Percentiles rank a stretch among this genome's conserved stretches.
These are phyloP conservation scores for Hyperoplus immaculatus DNA, from an alignment of 2,797 vertebrate genomes.

Conservation along the genomic window DNA sequence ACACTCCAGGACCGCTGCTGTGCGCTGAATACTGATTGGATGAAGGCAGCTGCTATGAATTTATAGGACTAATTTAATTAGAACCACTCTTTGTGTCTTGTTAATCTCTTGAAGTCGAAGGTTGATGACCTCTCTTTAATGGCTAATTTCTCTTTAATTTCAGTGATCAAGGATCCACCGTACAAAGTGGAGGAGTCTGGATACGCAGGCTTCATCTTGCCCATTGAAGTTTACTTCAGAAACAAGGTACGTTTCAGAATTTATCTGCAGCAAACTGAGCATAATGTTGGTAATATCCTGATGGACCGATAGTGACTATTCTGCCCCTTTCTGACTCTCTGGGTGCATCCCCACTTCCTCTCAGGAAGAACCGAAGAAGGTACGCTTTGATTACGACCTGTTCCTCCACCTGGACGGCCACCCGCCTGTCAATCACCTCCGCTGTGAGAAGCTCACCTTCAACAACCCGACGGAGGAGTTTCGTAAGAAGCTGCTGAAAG, in stretches of 20 bases:
- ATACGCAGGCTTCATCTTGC: constrained; percentile 98
- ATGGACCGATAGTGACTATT: constrained; percentile 5
- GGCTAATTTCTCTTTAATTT: constrained; percentile 61
- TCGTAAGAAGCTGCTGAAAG: constrained; percentile 95
- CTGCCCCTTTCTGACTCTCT: constrained; percentile 9
- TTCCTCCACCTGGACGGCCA: constrained; percentile 99
- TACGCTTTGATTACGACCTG: constrained; percentile 99
- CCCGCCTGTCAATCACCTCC: constrained; percentile 98
- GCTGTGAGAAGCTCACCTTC: constrained; percentile 99
- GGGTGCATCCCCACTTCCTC: constrained; percentile 18
- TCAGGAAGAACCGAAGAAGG: constrained; percentile 99
- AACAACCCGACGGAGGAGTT: constrained; percentile 99
- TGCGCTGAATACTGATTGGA: background rate
- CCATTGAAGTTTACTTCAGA: constrained; percentile 99
- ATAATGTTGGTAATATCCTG: background rate
- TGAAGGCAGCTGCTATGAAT: constrained; percentile 1
- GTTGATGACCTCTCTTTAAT: constrained; percentile 19
- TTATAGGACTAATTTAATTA: background rate
- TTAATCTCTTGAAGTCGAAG: constrained; percentile 13
- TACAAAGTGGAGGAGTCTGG: constrained; percentile 99
- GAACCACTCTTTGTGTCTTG: background rate
- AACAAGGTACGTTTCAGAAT: constrained; percentile 90
- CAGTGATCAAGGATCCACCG: constrained; percentile 98
- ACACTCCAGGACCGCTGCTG: background rate
- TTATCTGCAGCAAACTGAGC: background rate